Conservation (phyloP, 2,113 vertebrate species). For the Podarcis muralis region DNA sequence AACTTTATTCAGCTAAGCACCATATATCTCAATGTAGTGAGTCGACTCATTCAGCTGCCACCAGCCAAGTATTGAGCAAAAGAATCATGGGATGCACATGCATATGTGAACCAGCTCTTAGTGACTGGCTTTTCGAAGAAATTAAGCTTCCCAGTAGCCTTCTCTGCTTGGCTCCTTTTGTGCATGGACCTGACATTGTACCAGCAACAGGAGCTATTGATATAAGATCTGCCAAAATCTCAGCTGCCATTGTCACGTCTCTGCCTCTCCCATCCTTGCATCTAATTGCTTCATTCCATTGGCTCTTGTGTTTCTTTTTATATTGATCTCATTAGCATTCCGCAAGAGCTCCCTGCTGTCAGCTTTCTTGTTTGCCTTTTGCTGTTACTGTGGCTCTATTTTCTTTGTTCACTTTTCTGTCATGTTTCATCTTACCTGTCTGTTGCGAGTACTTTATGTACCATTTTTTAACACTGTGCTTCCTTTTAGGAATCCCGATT, state of each 20-base stretch:
- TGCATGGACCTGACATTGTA: background rate
- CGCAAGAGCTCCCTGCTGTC: background rate
- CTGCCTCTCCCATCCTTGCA: background rate
- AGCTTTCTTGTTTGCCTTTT: conserved; percentile 12
- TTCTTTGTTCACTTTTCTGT: conserved; percentile 2
- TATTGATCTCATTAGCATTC: conserved; percentile 28
- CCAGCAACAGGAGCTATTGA: conserved; percentile 4
- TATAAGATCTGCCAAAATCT: conserved; percentile 24
- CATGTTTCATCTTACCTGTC: conserved; percentile 2
- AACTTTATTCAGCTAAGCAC: background rate
- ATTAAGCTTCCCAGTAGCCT: background rate
- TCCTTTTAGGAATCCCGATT: background rate
- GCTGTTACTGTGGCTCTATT: background rate
- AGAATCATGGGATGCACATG: background rate
- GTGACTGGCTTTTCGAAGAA: background rate
- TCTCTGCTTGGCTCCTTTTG: background rate
- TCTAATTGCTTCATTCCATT: conserved; percentile 13
- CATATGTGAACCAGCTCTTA: background rate
- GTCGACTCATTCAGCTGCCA: background rate
- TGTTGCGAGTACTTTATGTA: background rate
- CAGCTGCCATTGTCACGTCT: background rate
- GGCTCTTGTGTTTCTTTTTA: background rate
- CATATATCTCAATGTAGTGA: background rate
- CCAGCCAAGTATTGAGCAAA: background rate
- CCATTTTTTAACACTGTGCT: background rate